Evolutionary conservation across 2,113 vertebrate species (phyloP).

Genomic region (Brachyistius frenatus): DNA sequence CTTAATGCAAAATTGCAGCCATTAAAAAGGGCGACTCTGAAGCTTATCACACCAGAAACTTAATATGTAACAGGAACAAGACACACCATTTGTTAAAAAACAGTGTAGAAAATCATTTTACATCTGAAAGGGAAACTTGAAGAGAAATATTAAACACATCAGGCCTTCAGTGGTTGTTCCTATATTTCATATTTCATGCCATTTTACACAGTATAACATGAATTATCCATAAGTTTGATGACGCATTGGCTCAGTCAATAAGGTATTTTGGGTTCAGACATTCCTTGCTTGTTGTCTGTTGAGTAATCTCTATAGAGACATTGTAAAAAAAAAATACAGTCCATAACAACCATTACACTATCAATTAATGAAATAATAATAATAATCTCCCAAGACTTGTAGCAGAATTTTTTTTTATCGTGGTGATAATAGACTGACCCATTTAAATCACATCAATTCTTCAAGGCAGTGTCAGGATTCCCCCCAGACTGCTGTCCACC

Average conservation of each 20-base stretch:
- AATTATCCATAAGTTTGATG: constrained; percentile 42
- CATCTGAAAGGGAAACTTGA: background rate
- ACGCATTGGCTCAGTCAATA: constrained; percentile 34
- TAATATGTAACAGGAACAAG: background rate
- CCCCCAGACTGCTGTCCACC: constrained; percentile 36
- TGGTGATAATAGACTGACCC: constrained; percentile 53
- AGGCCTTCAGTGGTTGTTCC: background rate
- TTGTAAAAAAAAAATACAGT: constrained; percentile 19
- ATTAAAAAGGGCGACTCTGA: constrained; percentile 11
- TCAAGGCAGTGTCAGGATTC: constrained; percentile 32
- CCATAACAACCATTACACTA: constrained; percentile 16
- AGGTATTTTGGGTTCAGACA: constrained; percentile 20
- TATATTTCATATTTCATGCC: constrained; percentile 1
- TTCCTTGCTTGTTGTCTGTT: constrained; percentile 8
- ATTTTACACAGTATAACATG: constrained; percentile 13
- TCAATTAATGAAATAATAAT: constrained; percentile 40
- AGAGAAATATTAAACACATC: constrained; percentile 16
- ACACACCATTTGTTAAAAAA: background rate
- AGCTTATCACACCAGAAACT: background rate
- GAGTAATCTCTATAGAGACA: constrained; percentile 20
- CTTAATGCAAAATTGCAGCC: background rate
- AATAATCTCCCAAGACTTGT: constrained; percentile 35
- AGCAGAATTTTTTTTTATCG: constrained; percentile 21
- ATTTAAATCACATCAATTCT: constrained; percentile 48
- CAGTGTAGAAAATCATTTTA: background rate